A percentile compares a stretch with the other conserved stretches of the same genome.
Conservation (phyloP, 2,797 vertebrate species). For the Amblyopsis hoosieri region DNA sequence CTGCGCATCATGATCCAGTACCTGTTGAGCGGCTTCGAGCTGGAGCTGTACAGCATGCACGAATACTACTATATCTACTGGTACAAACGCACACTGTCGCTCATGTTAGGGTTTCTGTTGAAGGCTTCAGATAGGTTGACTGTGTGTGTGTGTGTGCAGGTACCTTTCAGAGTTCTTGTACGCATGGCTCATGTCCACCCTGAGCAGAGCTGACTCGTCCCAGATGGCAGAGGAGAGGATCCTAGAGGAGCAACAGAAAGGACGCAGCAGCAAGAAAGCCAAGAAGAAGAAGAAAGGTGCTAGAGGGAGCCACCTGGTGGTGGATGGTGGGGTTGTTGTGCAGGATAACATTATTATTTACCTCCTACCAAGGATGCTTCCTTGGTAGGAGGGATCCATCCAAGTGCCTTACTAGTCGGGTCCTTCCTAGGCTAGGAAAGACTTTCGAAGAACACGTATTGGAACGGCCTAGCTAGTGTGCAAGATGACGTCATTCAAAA, state of each 20-base stretch:
- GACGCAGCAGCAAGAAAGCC: conserved; percentile 96
- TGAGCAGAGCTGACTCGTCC: conserved; percentile 96
- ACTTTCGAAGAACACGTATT: too few relatives aligned
- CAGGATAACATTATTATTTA: neutral
- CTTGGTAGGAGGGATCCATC: too few relatives aligned
- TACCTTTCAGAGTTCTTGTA: conserved; percentile 98
- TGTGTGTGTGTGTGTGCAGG: conserved; percentile 71
- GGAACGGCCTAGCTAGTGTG: too few relatives aligned
- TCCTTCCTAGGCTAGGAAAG: too few relatives aligned
- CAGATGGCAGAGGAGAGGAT: conserved; percentile 98
- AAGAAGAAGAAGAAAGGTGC: conserved; percentile 99
- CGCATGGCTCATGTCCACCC: conserved; percentile 98
- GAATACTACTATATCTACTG: conserved; percentile 99
- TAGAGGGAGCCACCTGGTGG: neutral
- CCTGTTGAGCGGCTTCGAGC: conserved; percentile 96
- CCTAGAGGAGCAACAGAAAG: conserved; percentile 95
- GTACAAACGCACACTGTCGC: conserved; percentile 60
- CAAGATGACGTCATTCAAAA: too few relatives aligned
- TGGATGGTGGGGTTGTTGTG: neutral
- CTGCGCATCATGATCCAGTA: conserved; percentile 99
- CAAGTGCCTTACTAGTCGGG: too few relatives aligned
- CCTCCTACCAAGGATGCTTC: too few relatives aligned
- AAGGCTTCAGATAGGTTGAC: neutral
- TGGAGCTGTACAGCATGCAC: conserved; percentile 99
- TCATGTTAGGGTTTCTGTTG: neutral